These are phyloP conservation scores for Leptocoma aspasia DNA, from an alignment of 2,113 vertebrate species.

Conservation along the genomic window DNA sequence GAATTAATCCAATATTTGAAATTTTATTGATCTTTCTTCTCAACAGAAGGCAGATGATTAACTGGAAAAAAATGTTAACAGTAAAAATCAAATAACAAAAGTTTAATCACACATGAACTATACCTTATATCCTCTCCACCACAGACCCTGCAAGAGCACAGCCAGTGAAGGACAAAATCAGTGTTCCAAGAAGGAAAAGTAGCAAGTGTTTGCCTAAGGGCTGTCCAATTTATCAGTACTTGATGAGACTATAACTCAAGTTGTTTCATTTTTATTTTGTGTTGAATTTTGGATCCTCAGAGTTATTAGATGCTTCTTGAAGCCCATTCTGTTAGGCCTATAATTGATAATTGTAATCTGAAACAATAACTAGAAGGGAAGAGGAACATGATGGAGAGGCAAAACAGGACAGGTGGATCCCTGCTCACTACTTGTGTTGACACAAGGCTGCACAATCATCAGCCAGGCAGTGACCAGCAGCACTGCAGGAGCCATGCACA, in stretches of 20 bases:
- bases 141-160: not conserved
- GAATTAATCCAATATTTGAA: not conserved
- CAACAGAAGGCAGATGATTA: not conserved
- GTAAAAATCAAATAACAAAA: not conserved
- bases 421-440: not conserved
- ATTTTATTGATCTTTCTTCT: not conserved
- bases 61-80: not conserved
- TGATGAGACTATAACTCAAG: not conserved
- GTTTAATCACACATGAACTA: not conserved
- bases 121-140: not conserved
- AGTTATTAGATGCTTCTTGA: not conserved
- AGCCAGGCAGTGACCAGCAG: not conserved
- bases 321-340: not conserved
- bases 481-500: rapidly evolving
- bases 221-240: not conserved
- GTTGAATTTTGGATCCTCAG: not conserved
- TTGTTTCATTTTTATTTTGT: not conserved
- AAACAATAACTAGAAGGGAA: not conserved
- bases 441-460: not conserved
- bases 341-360: not conserved
- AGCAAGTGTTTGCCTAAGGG: not conserved
- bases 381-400: not conserved
- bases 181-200: not conserved
- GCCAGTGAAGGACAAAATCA: not conserved
- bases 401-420: not conserved